Evolutionary conservation across 1,140 invertebrate genomes (phyloP).

Genomic region (Papilio dardanus): DNA sequence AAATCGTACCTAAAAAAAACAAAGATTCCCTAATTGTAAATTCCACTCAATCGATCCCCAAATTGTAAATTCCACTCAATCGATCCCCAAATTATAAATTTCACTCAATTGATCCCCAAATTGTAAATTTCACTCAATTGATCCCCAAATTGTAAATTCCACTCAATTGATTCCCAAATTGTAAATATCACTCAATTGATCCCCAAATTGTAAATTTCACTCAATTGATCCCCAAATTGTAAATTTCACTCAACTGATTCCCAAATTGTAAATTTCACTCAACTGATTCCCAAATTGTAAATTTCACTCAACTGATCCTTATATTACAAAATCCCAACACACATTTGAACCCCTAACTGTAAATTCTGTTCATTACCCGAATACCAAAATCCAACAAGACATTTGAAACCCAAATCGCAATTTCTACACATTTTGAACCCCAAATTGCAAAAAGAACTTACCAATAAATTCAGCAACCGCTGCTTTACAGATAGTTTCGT

Average conservation of each 20-base stretch:
- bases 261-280: background rate
- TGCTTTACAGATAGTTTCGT: slow-evolving; percentile 43
- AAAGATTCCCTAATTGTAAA: too few relatives aligned
- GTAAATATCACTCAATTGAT: background rate
- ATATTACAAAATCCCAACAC: background rate
- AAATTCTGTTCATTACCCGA: too few relatives aligned
- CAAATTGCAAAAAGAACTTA: slow-evolving; percentile 35
- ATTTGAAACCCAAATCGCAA: background rate
- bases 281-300: background rate
- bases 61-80: background rate
- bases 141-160: background rate
- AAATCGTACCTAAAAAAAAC: slow-evolving; percentile 51
- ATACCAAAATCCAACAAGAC: too few relatives aligned
- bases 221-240: slow-evolving; percentile 26
- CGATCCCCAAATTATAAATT: slow-evolving; percentile 1
- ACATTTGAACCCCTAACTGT: background rate
- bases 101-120: background rate
- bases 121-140: background rate
- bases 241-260: background rate
- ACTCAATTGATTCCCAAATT: background rate
- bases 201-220: slow-evolving; percentile 35
- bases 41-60: background rate
- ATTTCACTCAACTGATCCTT: background rate
- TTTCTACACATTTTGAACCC: background rate
- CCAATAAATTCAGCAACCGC: slow-evolving; percentile 48